These are phyloP conservation scores for Labroides dimidiatus DNA, from an alignment of 2,797 vertebrate species.

Conservation along the genomic window DNA sequence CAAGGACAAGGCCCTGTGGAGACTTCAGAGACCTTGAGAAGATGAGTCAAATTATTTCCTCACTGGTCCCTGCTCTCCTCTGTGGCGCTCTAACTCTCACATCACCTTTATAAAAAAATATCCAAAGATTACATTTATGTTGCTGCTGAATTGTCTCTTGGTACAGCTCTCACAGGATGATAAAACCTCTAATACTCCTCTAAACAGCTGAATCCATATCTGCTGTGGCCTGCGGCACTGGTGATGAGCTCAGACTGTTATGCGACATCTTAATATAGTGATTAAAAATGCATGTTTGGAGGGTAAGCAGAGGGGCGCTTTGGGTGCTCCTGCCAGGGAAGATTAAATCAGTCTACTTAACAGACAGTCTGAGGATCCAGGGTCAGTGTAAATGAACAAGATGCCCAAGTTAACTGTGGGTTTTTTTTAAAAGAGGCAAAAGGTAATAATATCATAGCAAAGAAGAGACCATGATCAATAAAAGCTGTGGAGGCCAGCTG, in stretches of 20 bases:
- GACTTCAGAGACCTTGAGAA: slow-evolving; percentile 73
- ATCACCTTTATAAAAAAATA: slow-evolving; percentile 16
- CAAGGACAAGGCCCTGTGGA: slow-evolving; percentile 71
- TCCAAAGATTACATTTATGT: slow-evolving; percentile 22
- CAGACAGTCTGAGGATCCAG: slow-evolving; percentile 69
- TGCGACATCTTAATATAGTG: slow-evolving; percentile 84
- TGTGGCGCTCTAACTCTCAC: slow-evolving; percentile 19
- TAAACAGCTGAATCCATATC: slow-evolving; percentile 85
- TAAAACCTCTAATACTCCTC: slow-evolving; percentile 76
- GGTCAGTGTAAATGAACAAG: slow-evolving; percentile 78
- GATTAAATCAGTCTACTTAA: slow-evolving; percentile 77
- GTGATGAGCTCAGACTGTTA: slow-evolving; percentile 85
- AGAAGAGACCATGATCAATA: slow-evolving; percentile 32
- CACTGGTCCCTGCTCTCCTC: slow-evolving; percentile 39
- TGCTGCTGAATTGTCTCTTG: not conserved
- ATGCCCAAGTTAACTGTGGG: slow-evolving; percentile 43
- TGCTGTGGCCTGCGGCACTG: slow-evolving; percentile 77
- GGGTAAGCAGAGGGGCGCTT: slow-evolving; percentile 71
- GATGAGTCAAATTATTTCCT: slow-evolving; percentile 74
- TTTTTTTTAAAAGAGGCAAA: slow-evolving; percentile 35
- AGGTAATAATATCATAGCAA: slow-evolving; percentile 27
- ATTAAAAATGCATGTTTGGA: slow-evolving; percentile 83
- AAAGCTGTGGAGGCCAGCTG: slow-evolving; percentile 12
- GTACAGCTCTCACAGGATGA: slow-evolving; percentile 39
- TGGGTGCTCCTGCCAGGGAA: slow-evolving; percentile 75